These are phyloP conservation scores for Calliphora vomitoria DNA, from an alignment of 2,888 invertebrate genomes.

Conservation along the genomic window DNA sequence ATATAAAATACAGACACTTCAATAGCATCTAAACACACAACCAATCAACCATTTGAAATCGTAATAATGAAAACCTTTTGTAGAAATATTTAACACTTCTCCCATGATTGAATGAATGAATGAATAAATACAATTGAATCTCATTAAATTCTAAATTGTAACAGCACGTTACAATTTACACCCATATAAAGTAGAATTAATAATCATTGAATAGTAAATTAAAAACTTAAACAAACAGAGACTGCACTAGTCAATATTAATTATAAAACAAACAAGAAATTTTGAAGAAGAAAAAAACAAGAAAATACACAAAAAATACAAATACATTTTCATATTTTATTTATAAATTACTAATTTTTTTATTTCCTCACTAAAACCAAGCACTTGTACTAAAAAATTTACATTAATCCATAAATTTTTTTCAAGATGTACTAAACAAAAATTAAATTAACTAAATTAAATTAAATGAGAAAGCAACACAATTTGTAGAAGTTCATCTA, in stretches of 20 bases:
- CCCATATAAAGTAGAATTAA: constrained; percentile 27
- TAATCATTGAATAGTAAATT: constrained; percentile 63
- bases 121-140: constrained; percentile 22
- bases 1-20: neutral
- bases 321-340: constrained; percentile 42
- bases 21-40: constrained; percentile 45
- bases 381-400: constrained; percentile 47
- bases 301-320: neutral
- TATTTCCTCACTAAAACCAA: constrained; percentile 29
- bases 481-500: constrained; percentile 45
- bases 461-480: constrained; percentile 1
- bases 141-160: constrained; percentile 26
- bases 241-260: constrained; percentile 73
- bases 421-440: constrained; percentile 21
- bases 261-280: constrained; percentile 4
- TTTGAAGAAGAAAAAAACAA: neutral
- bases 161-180: constrained; percentile 27
- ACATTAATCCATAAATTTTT: constrained; percentile 43
- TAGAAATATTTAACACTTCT: constrained; percentile 64
- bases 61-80: constrained; percentile 57
- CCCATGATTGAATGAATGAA: constrained; percentile 11
- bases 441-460: constrained; percentile 13
- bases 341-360: constrained; percentile 24
- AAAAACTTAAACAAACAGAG: constrained; percentile 60
- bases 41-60: constrained; percentile 3